Base-by-base conservation (phyloP, 1,140 invertebrate genomes). In the Rhagoletis pomonella region DNA sequence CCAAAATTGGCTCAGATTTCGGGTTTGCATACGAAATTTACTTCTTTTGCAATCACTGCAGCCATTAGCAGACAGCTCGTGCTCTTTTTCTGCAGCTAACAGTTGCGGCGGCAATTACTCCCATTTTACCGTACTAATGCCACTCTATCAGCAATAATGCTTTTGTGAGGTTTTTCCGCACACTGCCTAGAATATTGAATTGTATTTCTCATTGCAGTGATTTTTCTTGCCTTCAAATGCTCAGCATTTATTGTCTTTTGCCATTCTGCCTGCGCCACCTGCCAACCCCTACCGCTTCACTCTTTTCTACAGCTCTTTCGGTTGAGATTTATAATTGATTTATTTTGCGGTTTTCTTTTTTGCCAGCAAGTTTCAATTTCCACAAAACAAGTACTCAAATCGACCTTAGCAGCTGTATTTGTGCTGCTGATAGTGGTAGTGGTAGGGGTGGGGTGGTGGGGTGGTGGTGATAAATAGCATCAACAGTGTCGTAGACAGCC, bases 251-350 rank as follows among this genome's bases (percentile, higher is more conserved):
- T 81, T 58, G 73, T 81, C 44, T 81, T 81, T 55, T 55, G 6
- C 47, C 29, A 47, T 29, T 29, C n/a, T 55, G 5, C 44, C 12
- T 55, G 44, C 4, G 47, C 55, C 73, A 17, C 4, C 73, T 17
- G 12, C 47, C 47, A 17, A 7, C 69, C 44, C 7, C 14, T 55
- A 4, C 9, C 7, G 19, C 47, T 42, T n/a, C 42, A 44, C 42
- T 17, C 44, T 39, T 73, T 73, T 73, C 29, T 47, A n/a, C 73
- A 55, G 55, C 19, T 55, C 73, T 55, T 50, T 81, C 73, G n/a
- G n/a, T 58, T 81, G 73, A n/a, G 73, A 55, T 81, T 81, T 81
- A 81, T 81, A 81, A 81, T 81, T 81, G 73, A 81, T 55, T 81
- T 81, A 81, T 81, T 81, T 81, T 81, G 73, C 19, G 73, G 73